These are phyloP conservation scores for Epinotia bilunana DNA, from an alignment of 2,888 invertebrate species.

Conservation along the genomic window DNA sequence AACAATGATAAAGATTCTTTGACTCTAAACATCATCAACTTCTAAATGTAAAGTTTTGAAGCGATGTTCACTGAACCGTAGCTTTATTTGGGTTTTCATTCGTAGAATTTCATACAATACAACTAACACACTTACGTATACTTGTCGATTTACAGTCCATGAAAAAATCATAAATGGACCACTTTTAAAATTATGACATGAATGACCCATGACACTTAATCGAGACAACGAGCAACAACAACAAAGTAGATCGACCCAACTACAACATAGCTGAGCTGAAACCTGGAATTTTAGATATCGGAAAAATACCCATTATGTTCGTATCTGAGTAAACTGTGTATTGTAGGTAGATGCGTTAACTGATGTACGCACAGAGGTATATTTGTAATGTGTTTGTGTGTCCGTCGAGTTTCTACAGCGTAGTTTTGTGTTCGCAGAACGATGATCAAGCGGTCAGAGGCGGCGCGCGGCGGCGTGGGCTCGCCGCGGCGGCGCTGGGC, in stretches of 20 bases:
- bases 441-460: slow-evolving; percentile 96
- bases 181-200: no score
- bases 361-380: not conserved
- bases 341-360: not conserved
- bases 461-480: slow-evolving; percentile 87
- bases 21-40: no score
- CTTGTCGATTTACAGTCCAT: no score
- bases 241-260: not conserved
- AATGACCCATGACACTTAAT: no score
- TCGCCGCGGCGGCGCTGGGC: slow-evolving; percentile 85
- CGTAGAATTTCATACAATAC: no score
- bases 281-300: not conserved
- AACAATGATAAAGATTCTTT: no score
- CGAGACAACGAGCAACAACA: no score
- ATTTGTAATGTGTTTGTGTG: slow-evolving; percentile 1
- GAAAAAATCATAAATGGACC: no score
- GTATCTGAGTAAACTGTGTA: not conserved
- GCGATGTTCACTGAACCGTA: no score
- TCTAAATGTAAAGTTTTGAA: no score
- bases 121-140: no score
- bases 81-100: no score
- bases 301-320: not conserved
- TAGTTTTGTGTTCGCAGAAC: slow-evolving; percentile 82
- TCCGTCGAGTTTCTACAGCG: slow-evolving; percentile 14
- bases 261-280: not conserved